Evolutionary conservation across 2,113 vertebrate species (phyloP).

Genomic region (Oncorhynchus kisutch): DNA sequence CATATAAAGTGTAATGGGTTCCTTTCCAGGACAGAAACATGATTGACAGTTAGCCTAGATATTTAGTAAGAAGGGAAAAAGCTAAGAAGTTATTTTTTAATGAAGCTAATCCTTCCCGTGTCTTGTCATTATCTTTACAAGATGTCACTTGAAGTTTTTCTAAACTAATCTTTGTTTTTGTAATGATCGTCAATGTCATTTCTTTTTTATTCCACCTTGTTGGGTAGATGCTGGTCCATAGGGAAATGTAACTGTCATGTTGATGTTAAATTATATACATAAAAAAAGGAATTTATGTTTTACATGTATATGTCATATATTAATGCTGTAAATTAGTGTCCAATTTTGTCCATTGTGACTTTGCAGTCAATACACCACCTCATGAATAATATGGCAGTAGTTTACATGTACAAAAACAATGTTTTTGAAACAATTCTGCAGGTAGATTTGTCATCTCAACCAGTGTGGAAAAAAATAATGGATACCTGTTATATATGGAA

Average conservation of each 20-base stretch:
- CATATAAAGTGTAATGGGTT: neutral
- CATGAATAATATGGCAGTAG: conserved; percentile 22
- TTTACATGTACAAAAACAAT: conserved; percentile 17
- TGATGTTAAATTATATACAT: conserved; percentile 64
- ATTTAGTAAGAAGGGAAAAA: neutral
- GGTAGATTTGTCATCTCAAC: conserved; percentile 26
- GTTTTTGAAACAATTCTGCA: neutral
- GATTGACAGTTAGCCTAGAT: neutral
- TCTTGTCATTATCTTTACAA: neutral
- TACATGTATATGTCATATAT: conserved; percentile 42
- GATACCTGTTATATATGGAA: conserved; percentile 15
- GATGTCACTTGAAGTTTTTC: conserved; percentile 40
- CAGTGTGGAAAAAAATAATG: conserved; percentile 19
- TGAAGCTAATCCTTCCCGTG: neutral
- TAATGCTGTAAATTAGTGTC: conserved; percentile 25
- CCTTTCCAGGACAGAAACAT: neutral
- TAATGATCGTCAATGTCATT: conserved; percentile 14
- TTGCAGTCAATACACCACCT: conserved; percentile 16
- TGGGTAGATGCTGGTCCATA: conserved; percentile 8
- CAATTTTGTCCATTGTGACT: neutral
- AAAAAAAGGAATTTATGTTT: conserved; percentile 53
- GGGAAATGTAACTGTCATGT: conserved; percentile 9
- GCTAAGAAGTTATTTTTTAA: neutral
- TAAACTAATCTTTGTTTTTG: conserved; percentile 23
- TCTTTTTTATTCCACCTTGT: neutral